Evolutionary conservation across 2,113 vertebrate genomes (phyloP).

Genomic region (Eonycteris spelaea): DNA sequence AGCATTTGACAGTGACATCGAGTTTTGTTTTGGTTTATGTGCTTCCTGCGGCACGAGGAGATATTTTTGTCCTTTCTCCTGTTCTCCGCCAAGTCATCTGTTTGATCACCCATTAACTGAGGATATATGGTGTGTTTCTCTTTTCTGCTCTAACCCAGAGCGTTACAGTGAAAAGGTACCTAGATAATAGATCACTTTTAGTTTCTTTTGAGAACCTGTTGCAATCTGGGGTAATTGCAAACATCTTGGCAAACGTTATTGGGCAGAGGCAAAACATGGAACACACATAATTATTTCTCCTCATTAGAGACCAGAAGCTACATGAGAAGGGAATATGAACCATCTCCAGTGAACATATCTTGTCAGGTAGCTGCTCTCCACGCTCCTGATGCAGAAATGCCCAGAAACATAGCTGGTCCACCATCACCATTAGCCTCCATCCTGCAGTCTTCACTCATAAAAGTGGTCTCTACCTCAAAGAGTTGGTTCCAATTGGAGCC

Average conservation of each 20-base stretch:
- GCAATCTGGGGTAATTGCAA: constrained; percentile 36
- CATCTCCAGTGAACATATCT: neutral
- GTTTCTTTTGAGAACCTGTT: constrained; percentile 38
- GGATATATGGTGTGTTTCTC: neutral
- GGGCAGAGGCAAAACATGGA: neutral
- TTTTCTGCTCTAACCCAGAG: constrained; percentile 13
- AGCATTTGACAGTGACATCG: constrained; percentile 23
- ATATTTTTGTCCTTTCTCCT: constrained; percentile 54
- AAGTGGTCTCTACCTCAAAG: neutral
- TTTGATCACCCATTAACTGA: constrained; percentile 60
- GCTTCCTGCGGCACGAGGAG: constrained; percentile 38
- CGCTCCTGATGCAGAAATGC: neutral
- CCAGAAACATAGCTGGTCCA: accelerated
- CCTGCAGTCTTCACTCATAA: neutral
- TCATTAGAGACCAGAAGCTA: neutral
- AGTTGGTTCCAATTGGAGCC: neutral
- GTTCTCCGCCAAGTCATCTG: constrained; percentile 43
- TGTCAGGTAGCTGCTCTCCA: neutral
- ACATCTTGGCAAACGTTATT: constrained; percentile 9
- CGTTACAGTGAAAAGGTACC: neutral
- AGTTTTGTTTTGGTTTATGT: constrained; percentile 56
- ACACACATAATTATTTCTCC: constrained; percentile 34
- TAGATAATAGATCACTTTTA: neutral
- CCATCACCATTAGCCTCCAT: neutral
- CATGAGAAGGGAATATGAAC: neutral